Percentiles rank a stretch among this genome's conserved stretches.
phyloP scores from a whole-genome alignment of 2,797 vertebrate species.

The Anguilla pacifica region DNA sequence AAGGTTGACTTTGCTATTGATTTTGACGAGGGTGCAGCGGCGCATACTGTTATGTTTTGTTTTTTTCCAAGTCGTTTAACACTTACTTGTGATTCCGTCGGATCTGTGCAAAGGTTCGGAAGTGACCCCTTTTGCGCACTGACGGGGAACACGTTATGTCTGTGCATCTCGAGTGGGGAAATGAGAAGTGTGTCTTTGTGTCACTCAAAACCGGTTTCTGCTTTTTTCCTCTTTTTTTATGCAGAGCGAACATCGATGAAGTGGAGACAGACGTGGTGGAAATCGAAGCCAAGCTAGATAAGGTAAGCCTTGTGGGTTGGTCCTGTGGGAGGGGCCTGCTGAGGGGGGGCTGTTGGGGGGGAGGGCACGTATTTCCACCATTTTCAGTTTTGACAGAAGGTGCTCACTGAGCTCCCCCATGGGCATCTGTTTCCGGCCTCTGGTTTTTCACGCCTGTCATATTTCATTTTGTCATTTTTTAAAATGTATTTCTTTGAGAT shows the following conservation, averaged over 20 bases:
- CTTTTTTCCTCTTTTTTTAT: slow-evolving; percentile 30
- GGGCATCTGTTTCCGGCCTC: background rate
- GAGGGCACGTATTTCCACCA: background rate
- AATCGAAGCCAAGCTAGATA: slow-evolving; percentile 92
- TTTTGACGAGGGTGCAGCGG: background rate
- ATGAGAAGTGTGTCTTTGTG: slow-evolving; percentile 5
- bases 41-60: background rate
- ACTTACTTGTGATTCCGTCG: background rate
- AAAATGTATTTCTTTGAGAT: background rate
- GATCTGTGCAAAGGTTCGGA: background rate
- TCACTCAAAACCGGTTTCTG: slow-evolving; percentile 25
- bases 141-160: background rate
- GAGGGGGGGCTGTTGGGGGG: background rate
- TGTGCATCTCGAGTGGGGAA: background rate
- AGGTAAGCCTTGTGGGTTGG: slow-evolving; percentile 72
- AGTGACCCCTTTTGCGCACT: background rate
- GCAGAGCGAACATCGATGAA: slow-evolving; percentile 91
- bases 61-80: background rate
- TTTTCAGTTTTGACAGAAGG: background rate
- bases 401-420: background rate
- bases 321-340: background rate
- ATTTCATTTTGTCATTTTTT: background rate
- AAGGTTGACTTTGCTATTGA: slow-evolving; percentile 1
- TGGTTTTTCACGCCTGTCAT: background rate
- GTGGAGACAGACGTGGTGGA: slow-evolving; percentile 95